A percentile compares a stretch with the other conserved stretches of the same genome.
These are phyloP conservation scores for Plodia interpunctella DNA, from an alignment of 1,140 invertebrate species.

Conservation along the genomic window DNA sequence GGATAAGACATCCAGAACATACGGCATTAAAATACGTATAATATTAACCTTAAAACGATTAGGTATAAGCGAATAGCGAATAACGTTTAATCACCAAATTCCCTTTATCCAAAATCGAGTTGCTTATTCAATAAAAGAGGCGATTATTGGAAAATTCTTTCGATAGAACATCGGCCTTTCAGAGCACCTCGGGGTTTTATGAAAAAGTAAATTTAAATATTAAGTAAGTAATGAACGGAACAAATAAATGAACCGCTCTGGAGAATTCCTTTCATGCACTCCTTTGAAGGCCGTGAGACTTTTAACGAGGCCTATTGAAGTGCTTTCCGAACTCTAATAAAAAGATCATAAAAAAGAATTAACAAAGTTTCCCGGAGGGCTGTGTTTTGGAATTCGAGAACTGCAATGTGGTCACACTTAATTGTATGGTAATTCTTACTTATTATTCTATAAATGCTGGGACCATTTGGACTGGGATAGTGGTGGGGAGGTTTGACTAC, in stretches of 20 bases:
- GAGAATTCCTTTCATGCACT: slow-evolving; percentile 43
- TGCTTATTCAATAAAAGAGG: slow-evolving; percentile 49
- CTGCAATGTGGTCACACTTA: slow-evolving; percentile 24
- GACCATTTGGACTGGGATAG: slow-evolving; percentile 25
- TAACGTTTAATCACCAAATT: slow-evolving; percentile 52
- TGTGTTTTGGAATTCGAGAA: slow-evolving; percentile 1
- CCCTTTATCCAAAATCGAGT: slow-evolving; percentile 45
- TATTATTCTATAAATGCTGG: slow-evolving; percentile 40
- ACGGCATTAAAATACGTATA: too few relatives aligned
- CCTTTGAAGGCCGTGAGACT: slow-evolving; percentile 41
- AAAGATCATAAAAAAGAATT: slow-evolving; percentile 59
- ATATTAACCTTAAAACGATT: background rate
- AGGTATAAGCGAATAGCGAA: slow-evolving; percentile 10
- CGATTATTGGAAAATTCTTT: slow-evolving; percentile 61
- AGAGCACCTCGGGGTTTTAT: slow-evolving; percentile 31
- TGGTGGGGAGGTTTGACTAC: background rate
- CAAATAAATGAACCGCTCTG: slow-evolving; percentile 48
- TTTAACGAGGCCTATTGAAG: slow-evolving; percentile 57
- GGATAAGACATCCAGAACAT: too few relatives aligned
- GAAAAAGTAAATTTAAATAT: slow-evolving; percentile 60
- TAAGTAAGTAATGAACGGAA: slow-evolving; percentile 52
- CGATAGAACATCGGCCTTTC: slow-evolving; percentile 29
- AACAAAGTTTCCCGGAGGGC: slow-evolving; percentile 17
- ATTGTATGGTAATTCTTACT: slow-evolving; percentile 48
- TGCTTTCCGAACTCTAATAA: slow-evolving; percentile 58